Evolutionary conservation across 1,140 invertebrate species (phyloP).

Genomic region (Nasonia vitripennis): DNA sequence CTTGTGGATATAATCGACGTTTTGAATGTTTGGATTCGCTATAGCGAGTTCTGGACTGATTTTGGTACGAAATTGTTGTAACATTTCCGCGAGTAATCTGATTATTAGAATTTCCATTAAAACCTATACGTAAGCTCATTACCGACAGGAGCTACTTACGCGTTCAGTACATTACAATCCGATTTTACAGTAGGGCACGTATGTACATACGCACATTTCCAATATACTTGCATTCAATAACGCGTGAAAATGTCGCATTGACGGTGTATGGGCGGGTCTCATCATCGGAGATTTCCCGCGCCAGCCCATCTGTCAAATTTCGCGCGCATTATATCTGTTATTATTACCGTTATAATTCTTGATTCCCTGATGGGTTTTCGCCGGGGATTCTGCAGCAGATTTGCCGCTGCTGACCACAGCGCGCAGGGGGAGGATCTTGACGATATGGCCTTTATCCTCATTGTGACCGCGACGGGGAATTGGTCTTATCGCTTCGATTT

Average conservation of each 20-base stretch:
- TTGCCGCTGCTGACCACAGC: not conserved
- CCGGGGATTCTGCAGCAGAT: not conserved
- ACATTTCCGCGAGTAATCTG: too few species aligned
- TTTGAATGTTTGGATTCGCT: too few species aligned
- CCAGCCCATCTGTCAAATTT: conserved; percentile 40
- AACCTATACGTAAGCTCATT: not conserved
- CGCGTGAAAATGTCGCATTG: conserved; percentile 9
- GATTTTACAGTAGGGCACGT: not conserved
- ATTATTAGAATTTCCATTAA: not conserved
- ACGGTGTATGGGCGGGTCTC: not conserved
- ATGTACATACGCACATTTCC: not conserved
- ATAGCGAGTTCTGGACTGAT: too few species aligned
- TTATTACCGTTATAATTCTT: conserved; percentile 43
- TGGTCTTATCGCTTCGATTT: too few species aligned
- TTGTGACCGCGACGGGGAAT: too few species aligned
- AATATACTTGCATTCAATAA: not conserved
- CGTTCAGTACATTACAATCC: not conserved
- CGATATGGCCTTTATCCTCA: too few species aligned
- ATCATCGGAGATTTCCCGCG: conserved; percentile 32
- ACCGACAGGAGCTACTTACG: not conserved
- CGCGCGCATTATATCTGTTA: not conserved
- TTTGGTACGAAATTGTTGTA: too few species aligned
- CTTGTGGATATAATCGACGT: not conserved
- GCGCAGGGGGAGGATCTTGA: not conserved
- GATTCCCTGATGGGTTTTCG: not conserved